Evolutionary conservation across 2,888 invertebrate species (phyloP), one percentile per base, ranked within the genome.

Genomic region (Tetanocera ferruginea): DNA sequence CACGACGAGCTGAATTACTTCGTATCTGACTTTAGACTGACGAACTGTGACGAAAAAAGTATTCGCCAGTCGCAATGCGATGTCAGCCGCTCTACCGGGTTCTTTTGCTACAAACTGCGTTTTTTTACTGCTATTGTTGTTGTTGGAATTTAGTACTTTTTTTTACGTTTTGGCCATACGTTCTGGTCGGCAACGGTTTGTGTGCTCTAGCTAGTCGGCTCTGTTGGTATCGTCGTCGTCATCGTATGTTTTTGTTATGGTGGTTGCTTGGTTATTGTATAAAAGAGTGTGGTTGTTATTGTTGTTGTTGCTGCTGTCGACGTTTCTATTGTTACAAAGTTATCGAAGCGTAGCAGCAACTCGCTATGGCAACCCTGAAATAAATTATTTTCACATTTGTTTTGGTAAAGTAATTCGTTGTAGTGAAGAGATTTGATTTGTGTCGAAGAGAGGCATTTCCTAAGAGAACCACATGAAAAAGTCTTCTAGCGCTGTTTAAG

Each of bases 11-110:
- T 87, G 86, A 84, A 83, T 85, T 84, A 87, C 86, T 88, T 86
- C 86, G 87, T 85, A 87, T 87, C 89, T 88, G 86, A 86, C 86
- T 86, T 87, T 87, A 84, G 86, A 89, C 88, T 89, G 87, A 88
- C 86, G 79, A 82, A 86, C 83, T 83, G 84, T 83, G 83, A 84
- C 85, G 82, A 82, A 84, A 83, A 80, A 82, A 81, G 78, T 81
- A 79, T 80, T 76, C 67, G 67, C 75, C 67, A 69, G 37, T 76
- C 76, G 52, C 77, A 77, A 80, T 77, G 23, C 55, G 6, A 23
- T 43, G 71, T 6, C 72, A 57, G 55, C 60, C 73, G 62, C 64
- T 81, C 80, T 80, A 81, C 81, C 82, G 81, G 80, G 82, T 81
- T 80, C 78, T 73, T 77, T 74, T 66, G 66, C 64, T 76, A 51